These are phyloP conservation scores for Lophius piscatorius DNA, from an alignment of 2,113 vertebrate species.

Conservation along the genomic window DNA sequence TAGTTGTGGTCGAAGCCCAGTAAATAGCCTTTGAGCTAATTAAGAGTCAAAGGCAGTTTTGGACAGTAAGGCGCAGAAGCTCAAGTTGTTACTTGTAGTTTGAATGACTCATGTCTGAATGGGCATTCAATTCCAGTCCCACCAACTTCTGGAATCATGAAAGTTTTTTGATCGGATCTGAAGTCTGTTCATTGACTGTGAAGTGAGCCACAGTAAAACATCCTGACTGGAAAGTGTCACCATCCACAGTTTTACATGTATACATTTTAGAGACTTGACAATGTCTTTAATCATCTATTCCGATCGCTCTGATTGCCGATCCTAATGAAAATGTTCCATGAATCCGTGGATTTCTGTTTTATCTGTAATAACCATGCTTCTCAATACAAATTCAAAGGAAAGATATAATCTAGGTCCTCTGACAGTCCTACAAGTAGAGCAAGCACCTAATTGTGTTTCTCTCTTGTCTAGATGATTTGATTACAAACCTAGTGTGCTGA, in stretches of 20 bases:
- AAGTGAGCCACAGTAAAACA: conserved; percentile 13
- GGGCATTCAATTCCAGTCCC: conserved; percentile 19
- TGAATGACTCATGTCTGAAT: conserved; percentile 43
- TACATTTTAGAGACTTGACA: not conserved
- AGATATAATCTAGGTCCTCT: no score
- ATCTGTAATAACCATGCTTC: conserved; percentile 6
- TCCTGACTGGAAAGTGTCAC: conserved; percentile 13
- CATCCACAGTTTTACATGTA: conserved; percentile 4
- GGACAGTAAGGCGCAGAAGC: conserved; percentile 20
- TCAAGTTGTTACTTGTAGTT: conserved; percentile 16
- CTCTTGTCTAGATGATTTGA: conserved; percentile 10
- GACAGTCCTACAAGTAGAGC: not conserved
- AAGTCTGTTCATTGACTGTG: conserved; percentile 22
- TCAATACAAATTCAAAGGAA: not conserved
- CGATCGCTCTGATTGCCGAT: conserved; percentile 13
- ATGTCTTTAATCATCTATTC: not conserved
- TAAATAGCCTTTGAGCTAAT: conserved; percentile 64
- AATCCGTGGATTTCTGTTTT: conserved; percentile 1
- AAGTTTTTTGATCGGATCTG: not conserved
- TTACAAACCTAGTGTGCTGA: conserved; percentile 35
- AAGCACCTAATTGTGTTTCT: conserved; percentile 1
- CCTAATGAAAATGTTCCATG: no score
- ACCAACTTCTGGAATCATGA: not conserved
- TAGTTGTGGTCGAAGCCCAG: conserved; percentile 51
- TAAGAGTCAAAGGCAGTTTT: conserved; percentile 55